Conservation (phyloP, 2,797 vertebrate genomes). For the Pseudochirops cupreus region DNA sequence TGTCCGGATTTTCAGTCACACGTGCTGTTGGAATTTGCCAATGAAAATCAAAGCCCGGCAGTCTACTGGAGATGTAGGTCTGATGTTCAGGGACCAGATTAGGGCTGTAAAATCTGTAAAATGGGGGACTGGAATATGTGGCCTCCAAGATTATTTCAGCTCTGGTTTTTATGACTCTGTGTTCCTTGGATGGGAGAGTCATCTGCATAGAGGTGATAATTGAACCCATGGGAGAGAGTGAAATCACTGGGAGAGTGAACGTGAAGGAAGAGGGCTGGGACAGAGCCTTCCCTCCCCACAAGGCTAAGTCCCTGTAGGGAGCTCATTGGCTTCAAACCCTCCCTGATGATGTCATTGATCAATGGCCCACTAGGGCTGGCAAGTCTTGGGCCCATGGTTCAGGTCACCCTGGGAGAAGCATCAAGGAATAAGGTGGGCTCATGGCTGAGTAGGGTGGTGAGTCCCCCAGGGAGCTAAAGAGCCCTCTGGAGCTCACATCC, state of each 20-base stretch:
- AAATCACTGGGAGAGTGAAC: neutral
- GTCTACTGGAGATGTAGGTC: neutral
- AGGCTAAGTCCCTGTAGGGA: neutral
- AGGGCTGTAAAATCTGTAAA: neutral
- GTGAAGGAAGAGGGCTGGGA: neutral
- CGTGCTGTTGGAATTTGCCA: neutral
- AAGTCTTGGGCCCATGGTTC: neutral
- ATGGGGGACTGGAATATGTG: neutral
- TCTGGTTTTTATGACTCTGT: neutral
- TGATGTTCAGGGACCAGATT: neutral
- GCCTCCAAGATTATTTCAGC: neutral
- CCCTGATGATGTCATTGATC: neutral
- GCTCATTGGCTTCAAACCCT: neutral
- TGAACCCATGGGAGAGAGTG: neutral
- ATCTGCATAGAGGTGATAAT: neutral
- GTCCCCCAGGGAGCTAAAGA: neutral
- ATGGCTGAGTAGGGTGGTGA: neutral
- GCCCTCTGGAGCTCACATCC: neutral
- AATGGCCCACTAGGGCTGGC: neutral
- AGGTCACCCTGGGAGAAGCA: neutral
- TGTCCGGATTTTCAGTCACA: neutral
- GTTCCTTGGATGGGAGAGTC: neutral
- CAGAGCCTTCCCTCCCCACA: neutral
- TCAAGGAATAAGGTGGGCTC: neutral
- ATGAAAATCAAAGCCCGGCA: neutral